Evolutionary conservation across 30 jellyfish, hydroid and myxozoan genomes (phyloP).

Genomic region (Calvadosia cruxmelitensis): DNA sequence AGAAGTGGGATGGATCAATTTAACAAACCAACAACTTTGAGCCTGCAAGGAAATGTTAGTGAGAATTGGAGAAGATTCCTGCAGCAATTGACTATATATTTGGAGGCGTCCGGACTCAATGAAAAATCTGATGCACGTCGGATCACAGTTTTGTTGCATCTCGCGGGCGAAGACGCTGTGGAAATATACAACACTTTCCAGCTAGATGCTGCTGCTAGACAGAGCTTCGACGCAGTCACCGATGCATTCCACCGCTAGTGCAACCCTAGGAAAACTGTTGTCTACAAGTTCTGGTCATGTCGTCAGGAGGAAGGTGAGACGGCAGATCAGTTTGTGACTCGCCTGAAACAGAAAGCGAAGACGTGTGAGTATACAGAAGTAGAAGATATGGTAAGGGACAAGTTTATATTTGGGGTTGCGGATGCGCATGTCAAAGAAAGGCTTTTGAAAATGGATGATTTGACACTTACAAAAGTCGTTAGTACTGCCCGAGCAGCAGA

Average conservation of each 20-base stretch:
- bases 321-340: not conserved
- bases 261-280: too few relatives aligned
- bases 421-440: not conserved
- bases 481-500: not conserved
- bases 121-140: not conserved
- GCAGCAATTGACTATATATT: not conserved
- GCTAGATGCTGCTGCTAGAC: not conserved
- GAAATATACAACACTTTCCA: not conserved
- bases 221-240: not conserved
- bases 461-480: not conserved
- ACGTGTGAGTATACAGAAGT: not conserved
- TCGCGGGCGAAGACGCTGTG: not conserved
- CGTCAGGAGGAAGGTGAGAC: not conserved
- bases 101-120: not conserved
- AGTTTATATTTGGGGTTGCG: not conserved
- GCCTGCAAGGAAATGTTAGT: not conserved
- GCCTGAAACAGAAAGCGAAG: not conserved
- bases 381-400: not conserved
- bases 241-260: not conserved
- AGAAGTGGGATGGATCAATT: too few relatives aligned
- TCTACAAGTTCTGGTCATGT: not conserved
- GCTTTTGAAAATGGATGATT: not conserved
- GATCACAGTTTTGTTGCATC: not conserved
- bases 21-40: not conserved
- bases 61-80: not conserved